Conservation (phyloP, 2,113 vertebrate genomes). For the Pungitius pungitius region DNA sequence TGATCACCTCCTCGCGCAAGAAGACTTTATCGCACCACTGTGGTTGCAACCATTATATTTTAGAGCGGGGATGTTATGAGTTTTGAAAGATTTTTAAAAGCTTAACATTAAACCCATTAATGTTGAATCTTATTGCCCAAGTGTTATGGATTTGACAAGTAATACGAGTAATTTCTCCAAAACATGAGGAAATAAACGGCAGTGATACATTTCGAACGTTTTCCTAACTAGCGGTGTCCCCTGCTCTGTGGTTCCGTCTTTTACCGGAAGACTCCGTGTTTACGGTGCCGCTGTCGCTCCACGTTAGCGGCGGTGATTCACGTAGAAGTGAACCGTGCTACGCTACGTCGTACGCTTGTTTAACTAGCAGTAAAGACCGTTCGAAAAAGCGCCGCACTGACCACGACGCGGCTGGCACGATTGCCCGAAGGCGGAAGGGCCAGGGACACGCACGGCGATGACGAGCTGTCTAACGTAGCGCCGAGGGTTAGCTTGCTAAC, state of each 20-base stretch:
- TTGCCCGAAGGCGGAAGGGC: slow-evolving; percentile 11
- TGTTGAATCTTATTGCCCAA: background rate
- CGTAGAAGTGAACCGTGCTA: background rate
- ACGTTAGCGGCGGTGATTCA: slow-evolving; percentile 49
- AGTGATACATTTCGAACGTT: background rate
- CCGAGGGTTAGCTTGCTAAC: slow-evolving; percentile 54
- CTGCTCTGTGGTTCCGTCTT: slow-evolving; percentile 51
- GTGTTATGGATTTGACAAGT: fast-evolving
- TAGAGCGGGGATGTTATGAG: background rate
- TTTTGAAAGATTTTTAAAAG: background rate
- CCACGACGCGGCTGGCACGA: background rate
- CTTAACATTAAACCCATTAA: fast-evolving
- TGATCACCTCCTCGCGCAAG: background rate
- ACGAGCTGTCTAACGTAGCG: slow-evolving; percentile 63
- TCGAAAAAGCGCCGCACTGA: background rate
- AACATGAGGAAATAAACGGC: background rate
- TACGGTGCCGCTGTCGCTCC: slow-evolving; percentile 58
- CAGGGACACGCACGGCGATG: slow-evolving; percentile 48
- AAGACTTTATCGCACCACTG: slow-evolving; percentile 61
- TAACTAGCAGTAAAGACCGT: background rate
- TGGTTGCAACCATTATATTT: slow-evolving; percentile 59
- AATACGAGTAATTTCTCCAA: fast-evolving
- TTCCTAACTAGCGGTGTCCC: fast-evolving
- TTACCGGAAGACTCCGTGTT: slow-evolving; percentile 77
- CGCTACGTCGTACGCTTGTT: background rate